phyloP scores from a whole-genome alignment of 37 sponge, comb jelly and placozoan genomes.

The Oscarella lobularis region DNA sequence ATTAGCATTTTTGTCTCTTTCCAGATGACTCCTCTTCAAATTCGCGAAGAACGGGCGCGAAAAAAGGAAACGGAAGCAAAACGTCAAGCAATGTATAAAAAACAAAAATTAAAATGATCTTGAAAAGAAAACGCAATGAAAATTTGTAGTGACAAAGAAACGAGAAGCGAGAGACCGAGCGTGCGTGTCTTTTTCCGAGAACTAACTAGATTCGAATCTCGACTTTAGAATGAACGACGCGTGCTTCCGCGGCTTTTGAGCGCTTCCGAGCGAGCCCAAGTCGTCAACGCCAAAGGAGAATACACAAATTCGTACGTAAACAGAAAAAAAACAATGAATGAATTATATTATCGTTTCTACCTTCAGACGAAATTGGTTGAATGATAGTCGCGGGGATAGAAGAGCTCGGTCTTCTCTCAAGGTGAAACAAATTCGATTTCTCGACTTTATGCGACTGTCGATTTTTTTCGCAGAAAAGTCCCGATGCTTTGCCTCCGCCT shows the following conservation, averaged over 20 bases:
- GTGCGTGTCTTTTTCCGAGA: not conserved
- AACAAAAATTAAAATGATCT: too few species aligned
- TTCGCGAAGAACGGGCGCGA: too few species aligned
- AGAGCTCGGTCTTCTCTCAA: too few species aligned
- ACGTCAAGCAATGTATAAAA: too few species aligned
- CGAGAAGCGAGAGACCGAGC: not conserved
- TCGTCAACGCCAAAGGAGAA: constrained; percentile 60
- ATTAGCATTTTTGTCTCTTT: too few species aligned
- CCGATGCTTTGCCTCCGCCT: constrained; percentile 51
- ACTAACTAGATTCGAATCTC: not conserved
- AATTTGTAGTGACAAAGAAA: constrained; percentile 9
- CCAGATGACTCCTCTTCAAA: too few species aligned
- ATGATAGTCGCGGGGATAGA: too few species aligned
- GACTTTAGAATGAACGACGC: not conserved
- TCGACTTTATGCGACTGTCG: not conserved
- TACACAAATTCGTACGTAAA: constrained; percentile 23
- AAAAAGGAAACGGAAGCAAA: not conserved
- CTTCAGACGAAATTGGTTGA: too few species aligned
- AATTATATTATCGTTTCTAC: too few species aligned
- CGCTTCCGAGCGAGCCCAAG: constrained; percentile 31
- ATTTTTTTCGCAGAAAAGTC: not conserved
- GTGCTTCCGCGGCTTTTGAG: constrained; percentile 15
- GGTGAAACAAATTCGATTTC: too few species aligned
- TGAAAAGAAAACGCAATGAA: too few species aligned
- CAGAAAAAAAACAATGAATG: too few species aligned